Conservation (phyloP, 92 coral and sea anemone species). For the Porites lobata region DNA sequence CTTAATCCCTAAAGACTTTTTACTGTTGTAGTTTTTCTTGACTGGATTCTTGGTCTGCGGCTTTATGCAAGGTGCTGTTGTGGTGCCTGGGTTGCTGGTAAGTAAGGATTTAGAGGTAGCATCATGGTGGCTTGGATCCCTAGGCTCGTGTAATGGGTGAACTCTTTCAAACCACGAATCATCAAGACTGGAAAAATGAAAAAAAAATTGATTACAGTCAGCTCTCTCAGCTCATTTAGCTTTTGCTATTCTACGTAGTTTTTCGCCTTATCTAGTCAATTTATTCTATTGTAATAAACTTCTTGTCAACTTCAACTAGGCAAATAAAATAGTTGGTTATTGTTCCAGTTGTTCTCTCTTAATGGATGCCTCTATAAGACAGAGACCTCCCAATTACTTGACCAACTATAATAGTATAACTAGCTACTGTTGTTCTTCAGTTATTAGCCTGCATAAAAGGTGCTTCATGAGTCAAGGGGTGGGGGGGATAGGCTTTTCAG, state of each 20-base stretch:
- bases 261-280: background rate
- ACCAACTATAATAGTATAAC: too few species aligned
- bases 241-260: background rate
- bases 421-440: too few species aligned
- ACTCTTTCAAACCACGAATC: slow-evolving; percentile 86
- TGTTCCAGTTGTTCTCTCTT: too few species aligned
- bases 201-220: too few species aligned
- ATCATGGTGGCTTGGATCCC: slow-evolving; percentile 46
- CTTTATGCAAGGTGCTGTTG: background rate
- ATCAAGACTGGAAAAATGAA: slow-evolving; percentile 58
- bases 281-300: background rate
- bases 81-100: slow-evolving; percentile 33
- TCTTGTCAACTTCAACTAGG: too few species aligned
- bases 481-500: too few species aligned
- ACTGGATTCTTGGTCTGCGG: background rate
- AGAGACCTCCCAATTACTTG: too few species aligned
- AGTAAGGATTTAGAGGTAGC: slow-evolving; percentile 60
- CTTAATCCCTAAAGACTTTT: slow-evolving; percentile 83
- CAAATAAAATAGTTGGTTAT: too few species aligned
- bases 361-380: too few species aligned
- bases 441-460: too few species aligned
- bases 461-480: too few species aligned
- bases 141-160: slow-evolving; percentile 90
- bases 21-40: slow-evolving; percentile 53
- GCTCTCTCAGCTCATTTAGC: background rate